Conservation (phyloP, 2,113 vertebrate species). For the Oenanthe oenanthe region DNA sequence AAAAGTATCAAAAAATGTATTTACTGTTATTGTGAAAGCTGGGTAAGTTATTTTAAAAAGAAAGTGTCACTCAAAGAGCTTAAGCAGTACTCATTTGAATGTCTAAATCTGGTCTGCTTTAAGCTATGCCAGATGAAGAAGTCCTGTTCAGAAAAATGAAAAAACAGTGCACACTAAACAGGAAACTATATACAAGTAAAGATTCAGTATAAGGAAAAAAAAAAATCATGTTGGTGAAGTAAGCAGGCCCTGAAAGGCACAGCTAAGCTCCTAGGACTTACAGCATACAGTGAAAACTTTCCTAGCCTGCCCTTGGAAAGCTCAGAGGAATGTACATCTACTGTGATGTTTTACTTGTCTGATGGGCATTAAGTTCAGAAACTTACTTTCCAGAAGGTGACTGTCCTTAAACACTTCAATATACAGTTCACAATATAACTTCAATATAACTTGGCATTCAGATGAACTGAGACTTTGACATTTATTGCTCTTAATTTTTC, state of each 20-base stretch:
- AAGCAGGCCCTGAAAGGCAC: neutral
- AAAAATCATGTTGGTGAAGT: neutral
- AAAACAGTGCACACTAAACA: neutral
- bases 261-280: neutral
- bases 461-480: neutral
- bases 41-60: neutral
- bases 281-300: neutral
- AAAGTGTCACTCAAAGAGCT: neutral
- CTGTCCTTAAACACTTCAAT: neutral
- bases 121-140: neutral
- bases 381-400: neutral
- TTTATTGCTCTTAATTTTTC: neutral
- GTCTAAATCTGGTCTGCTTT: neutral
- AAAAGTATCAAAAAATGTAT: neutral
- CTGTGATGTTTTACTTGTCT: neutral
- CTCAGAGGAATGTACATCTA: neutral
- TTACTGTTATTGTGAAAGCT: neutral
- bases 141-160: neutral
- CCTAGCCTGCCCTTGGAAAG: neutral
- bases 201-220: neutral
- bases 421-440: neutral
- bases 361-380: neutral
- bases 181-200: neutral
- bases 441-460: neutral
- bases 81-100: neutral